Evolutionary conservation across 2,888 invertebrate genomes (phyloP), one percentile per base, ranked within the genome.

Genomic region (Philonicus albiceps): DNA sequence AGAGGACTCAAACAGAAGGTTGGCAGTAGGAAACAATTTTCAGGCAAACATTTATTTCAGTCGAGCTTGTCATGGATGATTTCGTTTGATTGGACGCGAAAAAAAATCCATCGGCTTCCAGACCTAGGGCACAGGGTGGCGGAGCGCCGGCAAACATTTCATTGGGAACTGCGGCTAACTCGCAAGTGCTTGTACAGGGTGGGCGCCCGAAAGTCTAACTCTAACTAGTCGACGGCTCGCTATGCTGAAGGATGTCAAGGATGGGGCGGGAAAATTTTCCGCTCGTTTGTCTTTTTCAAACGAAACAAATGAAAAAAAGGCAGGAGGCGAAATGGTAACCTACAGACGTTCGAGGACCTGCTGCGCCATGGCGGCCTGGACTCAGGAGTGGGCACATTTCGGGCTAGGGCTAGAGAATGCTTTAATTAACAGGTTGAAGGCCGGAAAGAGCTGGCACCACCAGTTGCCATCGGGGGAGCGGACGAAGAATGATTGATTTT

Each of bases 201-300:
- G 55, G 81, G 55, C 81, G 81, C 31, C 81, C 55, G 19, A 53
- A 55, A 55, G 55, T 55, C 64, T 49, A 31, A n/a, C 11, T 11
- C 64, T 30, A 19, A 7, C 11, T 11, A 27, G 27, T 31, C 55
- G 40, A 31, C 30, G 27, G 53, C 34, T 53, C 3, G 53, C 53
- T 16, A 31, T 8, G n/a, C 53, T 30, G 40, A 80, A 80, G 55
- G 81, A 81, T 55, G 81, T 55, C 64, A 80, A 80, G 80, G 80
- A 80, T 80, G 53, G 80, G 64, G 55, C 37, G 30, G 55, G 55
- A 64, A 81, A 64, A 81, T 81, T 81, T 81, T 81, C 81, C 81
- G 81, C 81, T 81, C 81, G 81, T 81, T 81, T 81, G 81, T 81
- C 80, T 80, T 53, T 80, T 80, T 80, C 80, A 49, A 80, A 80